phyloP scores from a whole-genome alignment of 2,113 vertebrate species.

The Pampusana beccarii region DNA sequence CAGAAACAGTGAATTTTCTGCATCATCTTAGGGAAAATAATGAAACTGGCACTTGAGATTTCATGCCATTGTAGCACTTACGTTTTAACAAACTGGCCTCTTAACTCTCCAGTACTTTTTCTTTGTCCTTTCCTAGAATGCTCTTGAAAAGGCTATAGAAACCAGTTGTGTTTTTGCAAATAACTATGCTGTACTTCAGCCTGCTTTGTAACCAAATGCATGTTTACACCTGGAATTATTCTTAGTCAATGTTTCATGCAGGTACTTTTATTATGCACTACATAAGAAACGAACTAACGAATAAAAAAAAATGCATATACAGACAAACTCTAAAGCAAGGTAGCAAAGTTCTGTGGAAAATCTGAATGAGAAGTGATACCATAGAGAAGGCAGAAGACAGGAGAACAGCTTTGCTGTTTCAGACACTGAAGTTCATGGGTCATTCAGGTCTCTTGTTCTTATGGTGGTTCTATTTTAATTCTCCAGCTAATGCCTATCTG shows the following conservation, averaged over 20 bases:
- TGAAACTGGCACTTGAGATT: neutral
- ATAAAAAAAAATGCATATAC: neutral
- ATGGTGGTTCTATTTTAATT: neutral
- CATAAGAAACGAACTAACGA: neutral
- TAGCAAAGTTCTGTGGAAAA: neutral
- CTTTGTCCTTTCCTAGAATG: neutral
- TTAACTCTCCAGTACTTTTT: neutral
- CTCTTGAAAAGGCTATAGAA: neutral
- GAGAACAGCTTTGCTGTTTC: neutral
- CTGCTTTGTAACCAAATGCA: neutral
- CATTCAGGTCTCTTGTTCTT: neutral
- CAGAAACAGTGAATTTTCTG: neutral
- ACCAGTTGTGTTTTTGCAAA: neutral
- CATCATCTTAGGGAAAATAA: neutral
- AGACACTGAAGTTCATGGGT: neutral
- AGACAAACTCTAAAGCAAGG: neutral
- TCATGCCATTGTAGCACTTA: neutral
- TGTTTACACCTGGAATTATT: slow-evolving; percentile 15
- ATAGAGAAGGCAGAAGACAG: neutral
- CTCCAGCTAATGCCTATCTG: neutral
- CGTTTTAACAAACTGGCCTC: neutral
- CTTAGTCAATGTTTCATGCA: neutral
- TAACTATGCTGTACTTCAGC: neutral
- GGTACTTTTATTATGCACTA: neutral
- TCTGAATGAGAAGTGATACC: neutral